Percentiles rank a stretch among this genome's conserved stretches.
Conservation (phyloP, 2,113 vertebrate genomes). For the Micronycteris hirsuta region DNA sequence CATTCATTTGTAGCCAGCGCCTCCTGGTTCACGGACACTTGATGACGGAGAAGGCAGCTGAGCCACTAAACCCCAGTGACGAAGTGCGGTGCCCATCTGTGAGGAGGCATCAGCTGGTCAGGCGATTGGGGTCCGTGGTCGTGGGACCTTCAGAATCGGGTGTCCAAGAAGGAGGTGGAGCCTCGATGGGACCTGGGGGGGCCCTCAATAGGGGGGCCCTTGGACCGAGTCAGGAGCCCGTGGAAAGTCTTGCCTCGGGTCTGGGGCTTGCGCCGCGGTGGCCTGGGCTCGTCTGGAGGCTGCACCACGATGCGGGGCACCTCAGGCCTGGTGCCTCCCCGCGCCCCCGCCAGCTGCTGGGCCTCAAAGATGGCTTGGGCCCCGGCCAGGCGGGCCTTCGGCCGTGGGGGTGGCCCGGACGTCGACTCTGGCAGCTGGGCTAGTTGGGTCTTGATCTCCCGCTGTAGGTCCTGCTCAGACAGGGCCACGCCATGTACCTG, state of each 20-base stretch:
- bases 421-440: conserved; percentile 79
- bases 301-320: conserved; percentile 79
- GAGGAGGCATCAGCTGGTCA: neutral
- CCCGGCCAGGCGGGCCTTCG: conserved; percentile 82
- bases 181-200: conserved; percentile 47
- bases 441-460: conserved; percentile 82
- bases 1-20: neutral
- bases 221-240: conserved; percentile 58
- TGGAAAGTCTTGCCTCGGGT: conserved; percentile 87
- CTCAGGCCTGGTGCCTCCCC: conserved; percentile 66
- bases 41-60: neutral
- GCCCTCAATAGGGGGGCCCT: conserved; percentile 58
- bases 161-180: conserved; percentile 80
- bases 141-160: conserved; percentile 79
- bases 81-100: neutral
- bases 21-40: neutral
- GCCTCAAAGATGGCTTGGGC: conserved; percentile 82
- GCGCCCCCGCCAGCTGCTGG: conserved; percentile 66
- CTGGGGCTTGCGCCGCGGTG: conserved; percentile 80
- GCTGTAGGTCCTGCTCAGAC: conserved; percentile 83
- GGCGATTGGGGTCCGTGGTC: neutral
- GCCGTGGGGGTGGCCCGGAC: conserved; percentile 84
- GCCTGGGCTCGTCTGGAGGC: conserved; percentile 78
- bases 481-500: conserved; percentile 87
- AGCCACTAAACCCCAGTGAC: neutral